Percentiles rank a stretch among this genome's conserved stretches.
These are phyloP conservation scores for Hippocampus mohnikei DNA, from an alignment of 2,113 vertebrate genomes.

Conservation along the genomic window DNA sequence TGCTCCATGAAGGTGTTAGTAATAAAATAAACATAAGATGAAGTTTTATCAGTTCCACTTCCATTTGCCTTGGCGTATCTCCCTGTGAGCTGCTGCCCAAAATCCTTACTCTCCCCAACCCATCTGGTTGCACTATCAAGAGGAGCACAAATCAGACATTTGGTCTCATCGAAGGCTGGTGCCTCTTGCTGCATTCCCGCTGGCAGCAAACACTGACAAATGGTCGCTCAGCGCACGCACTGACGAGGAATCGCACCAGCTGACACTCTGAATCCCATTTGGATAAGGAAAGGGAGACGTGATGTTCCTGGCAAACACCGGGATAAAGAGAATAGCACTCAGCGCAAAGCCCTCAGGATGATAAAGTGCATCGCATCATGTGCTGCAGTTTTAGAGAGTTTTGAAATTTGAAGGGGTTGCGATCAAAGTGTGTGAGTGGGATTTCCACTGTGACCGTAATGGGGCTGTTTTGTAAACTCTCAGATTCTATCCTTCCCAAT, in stretches of 20 bases:
- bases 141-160: constrained; percentile 26
- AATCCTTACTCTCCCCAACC: constrained; percentile 33
- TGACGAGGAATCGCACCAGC: constrained; percentile 54
- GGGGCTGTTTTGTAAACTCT: neutral
- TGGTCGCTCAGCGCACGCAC: constrained; percentile 36
- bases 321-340: constrained; percentile 22
- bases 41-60: neutral
- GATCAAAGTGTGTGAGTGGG: constrained; percentile 8
- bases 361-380: constrained; percentile 19
- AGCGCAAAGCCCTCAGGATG: constrained; percentile 3
- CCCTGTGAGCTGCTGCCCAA: constrained; percentile 6
- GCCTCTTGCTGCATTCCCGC: constrained; percentile 47
- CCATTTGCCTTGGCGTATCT: constrained; percentile 29
- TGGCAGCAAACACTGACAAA: constrained; percentile 63
- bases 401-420: constrained; percentile 2
- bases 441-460: constrained; percentile 6
- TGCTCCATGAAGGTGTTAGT: neutral
- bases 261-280: constrained; percentile 53
- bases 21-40: neutral
- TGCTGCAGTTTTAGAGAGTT: neutral
- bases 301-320: constrained; percentile 40
- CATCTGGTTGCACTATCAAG: constrained; percentile 44
- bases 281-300: constrained; percentile 42
- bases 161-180: constrained; percentile 36
- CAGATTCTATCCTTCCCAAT: neutral